These are phyloP conservation scores for Spea hammondii DNA, from an alignment of 2,797 vertebrate species.

Conservation along the genomic window DNA sequence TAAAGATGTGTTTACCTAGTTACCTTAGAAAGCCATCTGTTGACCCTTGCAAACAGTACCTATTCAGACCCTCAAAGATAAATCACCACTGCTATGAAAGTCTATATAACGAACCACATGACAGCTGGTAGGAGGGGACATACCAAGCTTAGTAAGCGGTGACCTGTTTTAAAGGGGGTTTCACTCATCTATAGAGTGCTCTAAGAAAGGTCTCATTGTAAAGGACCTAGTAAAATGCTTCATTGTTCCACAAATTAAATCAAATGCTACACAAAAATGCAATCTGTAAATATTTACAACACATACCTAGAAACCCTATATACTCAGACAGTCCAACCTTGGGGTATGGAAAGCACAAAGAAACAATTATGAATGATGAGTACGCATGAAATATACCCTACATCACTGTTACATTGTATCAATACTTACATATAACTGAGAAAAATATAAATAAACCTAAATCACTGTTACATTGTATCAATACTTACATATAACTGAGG, in stretches of 20 bases:
- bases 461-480: too few species aligned
- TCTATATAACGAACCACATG: constrained; percentile 4
- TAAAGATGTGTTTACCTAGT: too few species aligned
- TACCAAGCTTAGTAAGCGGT: background rate
- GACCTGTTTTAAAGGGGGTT: background rate
- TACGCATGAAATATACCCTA: constrained; percentile 2
- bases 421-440: background rate
- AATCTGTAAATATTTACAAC: background rate
- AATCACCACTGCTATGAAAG: constrained; percentile 17
- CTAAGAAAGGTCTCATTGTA: background rate
- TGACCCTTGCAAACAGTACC: constrained; percentile 10
- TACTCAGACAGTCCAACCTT: background rate
- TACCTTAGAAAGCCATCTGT: constrained; percentile 1
- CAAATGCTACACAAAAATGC: background rate
- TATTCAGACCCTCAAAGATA: constrained; percentile 17
- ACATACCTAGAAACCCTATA: background rate
- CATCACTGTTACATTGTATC: constrained; percentile 1
- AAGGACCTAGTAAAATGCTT: background rate
- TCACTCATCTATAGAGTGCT: background rate
- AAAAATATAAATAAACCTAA: too few species aligned
- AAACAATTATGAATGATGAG: constrained; percentile 24
- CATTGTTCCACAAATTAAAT: background rate
- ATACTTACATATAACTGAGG: too few species aligned
- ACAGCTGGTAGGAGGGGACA: constrained; percentile 13
- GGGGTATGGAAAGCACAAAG: constrained; percentile 14